phyloP scores from a whole-genome alignment of 2,797 vertebrate species.

The Hyperoplus lanceolatus region DNA sequence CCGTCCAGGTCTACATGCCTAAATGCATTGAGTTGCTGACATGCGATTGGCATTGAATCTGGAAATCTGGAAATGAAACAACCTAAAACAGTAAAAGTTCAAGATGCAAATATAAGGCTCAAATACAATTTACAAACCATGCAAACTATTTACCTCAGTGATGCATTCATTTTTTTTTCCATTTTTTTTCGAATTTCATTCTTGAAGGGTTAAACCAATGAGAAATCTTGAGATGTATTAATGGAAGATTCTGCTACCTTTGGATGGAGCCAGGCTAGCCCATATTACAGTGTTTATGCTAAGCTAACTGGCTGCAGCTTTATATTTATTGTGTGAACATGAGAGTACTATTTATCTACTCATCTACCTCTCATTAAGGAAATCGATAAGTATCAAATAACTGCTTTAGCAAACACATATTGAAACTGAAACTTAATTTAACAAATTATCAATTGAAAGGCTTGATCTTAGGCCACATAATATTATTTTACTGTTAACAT shows the following conservation, averaged over 20 bases:
- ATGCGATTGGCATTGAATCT: too few species aligned
- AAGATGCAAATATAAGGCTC: background rate
- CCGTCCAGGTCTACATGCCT: too few species aligned
- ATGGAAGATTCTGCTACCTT: background rate
- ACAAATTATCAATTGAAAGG: background rate
- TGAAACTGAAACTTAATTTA: too few species aligned
- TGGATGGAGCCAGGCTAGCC: background rate
- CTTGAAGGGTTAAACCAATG: too few species aligned
- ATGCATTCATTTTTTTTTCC: background rate
- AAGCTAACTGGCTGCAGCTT: background rate
- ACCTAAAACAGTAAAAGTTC: background rate
- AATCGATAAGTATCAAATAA: too few species aligned
- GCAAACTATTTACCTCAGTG: background rate
- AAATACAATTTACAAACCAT: background rate
- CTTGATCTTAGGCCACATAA: background rate
- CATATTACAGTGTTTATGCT: background rate
- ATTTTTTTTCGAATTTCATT: background rate
- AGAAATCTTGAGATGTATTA: background rate
- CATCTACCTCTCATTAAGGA: background rate
- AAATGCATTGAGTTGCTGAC: too few species aligned
- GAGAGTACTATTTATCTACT: background rate
- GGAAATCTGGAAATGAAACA: background rate
- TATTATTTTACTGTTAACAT: background rate
- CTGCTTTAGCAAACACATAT: too few species aligned
- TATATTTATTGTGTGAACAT: background rate